phyloP scores from a whole-genome alignment of 2,797 vertebrate genomes.

The Microctenopoma lineatum region DNA sequence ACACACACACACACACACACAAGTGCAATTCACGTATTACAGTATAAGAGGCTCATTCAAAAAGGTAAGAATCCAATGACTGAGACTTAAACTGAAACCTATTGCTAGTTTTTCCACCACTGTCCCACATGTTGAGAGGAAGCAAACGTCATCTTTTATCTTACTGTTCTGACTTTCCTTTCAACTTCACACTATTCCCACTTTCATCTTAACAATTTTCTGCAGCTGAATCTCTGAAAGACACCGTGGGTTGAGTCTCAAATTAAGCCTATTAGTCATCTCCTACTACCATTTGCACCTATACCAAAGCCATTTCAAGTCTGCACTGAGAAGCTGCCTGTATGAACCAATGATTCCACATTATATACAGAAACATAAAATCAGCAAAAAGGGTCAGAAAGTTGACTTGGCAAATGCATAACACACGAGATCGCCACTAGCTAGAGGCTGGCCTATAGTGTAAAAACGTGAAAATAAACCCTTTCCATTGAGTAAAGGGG shows the following conservation, averaged over 20 bases:
- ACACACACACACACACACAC: conserved; percentile 44
- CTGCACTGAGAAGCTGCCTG: conserved; percentile 28
- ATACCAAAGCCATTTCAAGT: conserved; percentile 30
- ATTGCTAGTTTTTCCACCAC: conserved; percentile 25
- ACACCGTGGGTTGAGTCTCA: conserved; percentile 45
- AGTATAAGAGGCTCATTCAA: conserved; percentile 59
- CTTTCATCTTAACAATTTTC: conserved; percentile 52
- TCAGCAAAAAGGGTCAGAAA: conserved; percentile 34
- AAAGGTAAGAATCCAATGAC: conserved; percentile 51
- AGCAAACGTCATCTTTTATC: conserved; percentile 36
- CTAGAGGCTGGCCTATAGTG: conserved; percentile 23
- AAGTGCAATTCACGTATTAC: conserved; percentile 60
- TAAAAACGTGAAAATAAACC: conserved; percentile 21
- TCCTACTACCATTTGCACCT: conserved; percentile 38
- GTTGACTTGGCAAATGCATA: conserved; percentile 19
- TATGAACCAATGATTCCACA: conserved; percentile 4
- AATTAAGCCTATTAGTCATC: conserved; percentile 62
- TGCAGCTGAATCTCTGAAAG: conserved; percentile 39
- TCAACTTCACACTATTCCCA: conserved; percentile 56
- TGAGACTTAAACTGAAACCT: conserved; percentile 35
- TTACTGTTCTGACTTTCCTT: conserved; percentile 64
- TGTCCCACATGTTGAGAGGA: conserved; percentile 30
- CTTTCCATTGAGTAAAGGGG: conserved; percentile 35
- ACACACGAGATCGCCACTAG: conserved; percentile 21
- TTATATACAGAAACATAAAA: conserved; percentile 40